A percentile compares a stretch with the other conserved stretches of the same genome.
Conservation (phyloP, 2,113 vertebrate genomes). For the Lynx canadensis region DNA sequence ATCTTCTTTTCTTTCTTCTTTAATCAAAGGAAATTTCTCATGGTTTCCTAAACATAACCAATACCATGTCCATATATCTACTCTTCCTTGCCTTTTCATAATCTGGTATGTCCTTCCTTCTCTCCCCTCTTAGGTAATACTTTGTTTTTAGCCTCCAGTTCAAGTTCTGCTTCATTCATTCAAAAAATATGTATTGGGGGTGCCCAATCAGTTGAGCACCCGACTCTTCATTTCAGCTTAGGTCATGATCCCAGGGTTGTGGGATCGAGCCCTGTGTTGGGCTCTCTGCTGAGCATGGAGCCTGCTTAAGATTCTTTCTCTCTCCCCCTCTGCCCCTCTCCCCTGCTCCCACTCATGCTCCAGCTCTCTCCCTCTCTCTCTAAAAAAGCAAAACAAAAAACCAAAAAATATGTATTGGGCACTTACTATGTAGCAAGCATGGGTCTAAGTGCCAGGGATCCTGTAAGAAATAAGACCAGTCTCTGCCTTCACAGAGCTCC, state of each 20-base stretch:
- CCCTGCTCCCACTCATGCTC: too few species aligned
- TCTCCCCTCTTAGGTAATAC: background rate
- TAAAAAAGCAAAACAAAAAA: too few species aligned
- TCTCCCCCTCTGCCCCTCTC: too few species aligned
- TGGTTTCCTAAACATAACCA: background rate
- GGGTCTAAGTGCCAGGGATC: background rate
- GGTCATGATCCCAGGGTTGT: too few species aligned
- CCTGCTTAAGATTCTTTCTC: too few species aligned
- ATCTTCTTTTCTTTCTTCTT: background rate
- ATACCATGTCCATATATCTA: background rate
- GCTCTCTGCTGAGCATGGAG: too few species aligned
- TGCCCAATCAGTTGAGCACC: too few species aligned
- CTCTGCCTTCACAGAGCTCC: background rate
- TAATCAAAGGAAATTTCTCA: background rate
- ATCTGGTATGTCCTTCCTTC: background rate
- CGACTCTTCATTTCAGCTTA: too few species aligned
- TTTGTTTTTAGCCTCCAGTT: background rate
- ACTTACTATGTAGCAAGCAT: background rate
- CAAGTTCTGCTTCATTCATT: background rate
- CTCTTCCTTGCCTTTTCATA: background rate
- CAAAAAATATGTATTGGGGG: background rate
- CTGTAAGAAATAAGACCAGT: background rate
- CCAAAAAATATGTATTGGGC: background rate
- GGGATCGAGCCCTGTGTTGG: too few species aligned
- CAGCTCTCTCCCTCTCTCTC: too few species aligned